Evolutionary conservation across 2,888 invertebrate species (phyloP).

Genomic region (Amphipoea oculea): DNA sequence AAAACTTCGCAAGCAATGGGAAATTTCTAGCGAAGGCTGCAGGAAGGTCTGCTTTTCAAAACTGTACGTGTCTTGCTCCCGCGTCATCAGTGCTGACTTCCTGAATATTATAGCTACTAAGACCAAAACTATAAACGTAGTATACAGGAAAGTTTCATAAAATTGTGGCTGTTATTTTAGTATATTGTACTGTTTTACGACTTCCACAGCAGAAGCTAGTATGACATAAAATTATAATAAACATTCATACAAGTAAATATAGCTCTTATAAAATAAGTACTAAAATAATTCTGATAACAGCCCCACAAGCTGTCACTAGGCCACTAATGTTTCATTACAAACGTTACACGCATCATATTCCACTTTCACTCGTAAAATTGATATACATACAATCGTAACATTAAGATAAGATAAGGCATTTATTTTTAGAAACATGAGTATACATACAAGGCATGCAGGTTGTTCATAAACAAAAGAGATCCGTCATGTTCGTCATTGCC

Average conservation of each 20-base stretch:
- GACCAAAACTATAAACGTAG: not conserved
- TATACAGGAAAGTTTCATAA: not conserved
- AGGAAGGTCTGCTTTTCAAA: not conserved
- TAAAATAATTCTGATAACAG: not conserved
- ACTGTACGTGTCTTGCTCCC: not conserved
- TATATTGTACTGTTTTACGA: not conserved
- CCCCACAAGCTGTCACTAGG: constrained; percentile 3
- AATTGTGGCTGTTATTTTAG: not conserved
- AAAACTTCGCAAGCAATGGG: too few species aligned
- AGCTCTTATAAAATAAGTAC: not conserved
- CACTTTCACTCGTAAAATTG: constrained; percentile 37
- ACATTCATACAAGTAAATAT: not conserved
- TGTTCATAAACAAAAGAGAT: too few species aligned
- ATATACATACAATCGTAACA: constrained; percentile 25
- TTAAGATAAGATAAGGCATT: too few species aligned
- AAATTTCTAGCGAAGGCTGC: too few species aligned
- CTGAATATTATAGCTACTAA: not conserved
- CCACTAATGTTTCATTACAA: constrained; percentile 44
- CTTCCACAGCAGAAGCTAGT: not conserved
- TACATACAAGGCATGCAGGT: too few species aligned
- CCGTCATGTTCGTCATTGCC: too few species aligned
- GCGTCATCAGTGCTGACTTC: too few species aligned
- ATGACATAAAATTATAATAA: not conserved
- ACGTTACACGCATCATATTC: constrained; percentile 9
- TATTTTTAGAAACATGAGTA: too few species aligned